Evolutionary conservation across 2,113 vertebrate species (phyloP).

Genomic region (Syrrhaptes paradoxus): DNA sequence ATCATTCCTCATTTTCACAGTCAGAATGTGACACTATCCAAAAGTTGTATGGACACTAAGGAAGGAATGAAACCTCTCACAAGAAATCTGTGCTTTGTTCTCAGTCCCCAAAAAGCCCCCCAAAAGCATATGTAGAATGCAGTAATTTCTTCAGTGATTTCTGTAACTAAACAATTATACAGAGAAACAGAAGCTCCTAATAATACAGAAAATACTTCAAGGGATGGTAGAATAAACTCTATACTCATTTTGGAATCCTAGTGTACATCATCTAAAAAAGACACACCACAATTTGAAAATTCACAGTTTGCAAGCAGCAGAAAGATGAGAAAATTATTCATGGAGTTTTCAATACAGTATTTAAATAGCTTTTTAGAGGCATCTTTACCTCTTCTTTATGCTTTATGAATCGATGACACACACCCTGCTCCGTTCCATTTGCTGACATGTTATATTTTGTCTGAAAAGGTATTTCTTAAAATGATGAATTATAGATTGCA

Average conservation of each 20-base stretch:
- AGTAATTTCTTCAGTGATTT: background rate
- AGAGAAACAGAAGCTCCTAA: background rate
- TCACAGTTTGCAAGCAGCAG: background rate
- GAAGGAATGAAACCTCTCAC: background rate
- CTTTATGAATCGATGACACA: background rate
- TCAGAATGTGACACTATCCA: background rate
- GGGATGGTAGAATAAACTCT: background rate
- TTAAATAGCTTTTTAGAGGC: background rate
- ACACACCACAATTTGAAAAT: background rate
- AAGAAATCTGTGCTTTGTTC: background rate
- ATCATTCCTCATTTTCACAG: background rate
- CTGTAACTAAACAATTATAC: fast-evolving
- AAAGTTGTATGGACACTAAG: background rate
- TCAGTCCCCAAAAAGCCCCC: background rate
- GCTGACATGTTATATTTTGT: background rate
- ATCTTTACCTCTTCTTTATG: background rate
- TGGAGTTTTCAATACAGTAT: background rate
- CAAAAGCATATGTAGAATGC: fast-evolving
- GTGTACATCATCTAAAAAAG: background rate
- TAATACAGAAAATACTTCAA: background rate
- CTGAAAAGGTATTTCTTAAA: background rate
- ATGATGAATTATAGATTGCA: background rate
- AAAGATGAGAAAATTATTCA: background rate
- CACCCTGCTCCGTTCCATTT: background rate
- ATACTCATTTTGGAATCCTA: background rate